Percentiles rank a stretch among this genome's conserved stretches.
These are phyloP conservation scores for Caenorhabditis becei DNA, from an alignment of 2,888 invertebrate genomes.

Conservation along the genomic window DNA sequence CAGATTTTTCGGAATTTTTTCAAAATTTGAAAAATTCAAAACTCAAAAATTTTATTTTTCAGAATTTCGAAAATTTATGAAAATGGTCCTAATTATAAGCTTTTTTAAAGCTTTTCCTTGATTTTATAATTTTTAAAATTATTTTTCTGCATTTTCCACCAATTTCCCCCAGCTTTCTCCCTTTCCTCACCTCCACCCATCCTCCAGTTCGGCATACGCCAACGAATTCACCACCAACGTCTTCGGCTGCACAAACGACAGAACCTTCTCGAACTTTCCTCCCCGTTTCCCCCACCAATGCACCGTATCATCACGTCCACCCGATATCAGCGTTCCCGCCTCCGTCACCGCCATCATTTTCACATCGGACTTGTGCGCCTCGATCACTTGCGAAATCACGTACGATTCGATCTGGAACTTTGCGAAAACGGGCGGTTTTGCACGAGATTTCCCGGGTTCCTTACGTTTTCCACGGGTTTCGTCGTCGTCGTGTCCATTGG, in stretches of 20 bases:
- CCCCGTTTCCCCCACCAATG: constrained; percentile 69
- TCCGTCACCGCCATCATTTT: constrained; percentile 61
- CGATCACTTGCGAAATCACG: constrained; percentile 57
- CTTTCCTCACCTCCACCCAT: constrained; percentile 59
- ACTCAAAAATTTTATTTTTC: too few species aligned
- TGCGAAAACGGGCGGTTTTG: background rate
- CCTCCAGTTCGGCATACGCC: constrained; percentile 62
- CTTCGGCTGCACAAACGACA: constrained; percentile 52
- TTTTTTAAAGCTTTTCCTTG: too few species aligned
- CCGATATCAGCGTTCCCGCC: constrained; percentile 66
- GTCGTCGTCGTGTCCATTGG: constrained; percentile 23
- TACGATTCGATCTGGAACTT: constrained; percentile 40
- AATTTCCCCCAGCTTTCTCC: background rate
- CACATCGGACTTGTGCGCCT: constrained; percentile 66
- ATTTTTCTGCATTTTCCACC: too few species aligned
- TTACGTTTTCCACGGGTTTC: constrained; percentile 18
- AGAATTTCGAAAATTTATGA: too few species aligned
- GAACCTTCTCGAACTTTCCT: constrained; percentile 55
- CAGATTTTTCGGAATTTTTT: too few species aligned
- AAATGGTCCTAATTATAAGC: too few species aligned
- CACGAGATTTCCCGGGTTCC: too few species aligned
- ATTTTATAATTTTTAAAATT: too few species aligned
- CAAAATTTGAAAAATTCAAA: too few species aligned
- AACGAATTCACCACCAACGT: constrained; percentile 71
- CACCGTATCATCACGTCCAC: constrained; percentile 73